Evolutionary conservation across 1,140 invertebrate species (phyloP), one percentile per base, ranked within the genome.

Genomic region (Propsilocerus akamusi): DNA sequence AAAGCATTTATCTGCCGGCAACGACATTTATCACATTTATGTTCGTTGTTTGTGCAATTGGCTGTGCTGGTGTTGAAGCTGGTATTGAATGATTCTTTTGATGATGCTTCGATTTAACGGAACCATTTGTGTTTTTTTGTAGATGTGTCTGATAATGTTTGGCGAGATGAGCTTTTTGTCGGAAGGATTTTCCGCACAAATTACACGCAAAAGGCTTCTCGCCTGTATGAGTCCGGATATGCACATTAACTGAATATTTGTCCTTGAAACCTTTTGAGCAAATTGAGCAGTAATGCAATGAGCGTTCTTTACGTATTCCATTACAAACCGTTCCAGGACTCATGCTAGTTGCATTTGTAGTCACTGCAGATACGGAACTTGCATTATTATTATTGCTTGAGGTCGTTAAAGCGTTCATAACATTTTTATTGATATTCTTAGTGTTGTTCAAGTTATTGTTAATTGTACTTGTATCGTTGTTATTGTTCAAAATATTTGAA

Each of bases 91-190:
- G 34, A 6, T 41, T 41, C n/a, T n/a, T n/a, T 5, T 41, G 55
- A 26, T 57, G 60, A 34, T 62, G 62, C 28, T 62, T 62, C 20
- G 6, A 50, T 25, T 14, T 41, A 12, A 63, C 57, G 57, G 46
- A 60, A 7, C 61, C 60, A 25, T 63, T 65, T 32, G 74, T 80
- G 59, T 83, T 83, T 59, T 85, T 81, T 7, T 83, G 81, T 52
- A 86, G 80, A 66, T 97, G 93, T 17, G 92, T 96, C 66, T 95
- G 88, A 64, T 96, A 93, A 67, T 97, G 93, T 65, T 97, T 97
- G 49, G 93, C 93, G 49, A 97, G 74, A 63, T 97, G 94, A 0
- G 92, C 93, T 65, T 97, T 97, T 66, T 97, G 94, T 14, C 92
- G 75, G 68, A 92, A 92, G 56, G 83, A 88, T 61, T 91, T 92